phyloP scores from a whole-genome alignment of 2,888 invertebrate genomes.

The Acleris emargana region DNA sequence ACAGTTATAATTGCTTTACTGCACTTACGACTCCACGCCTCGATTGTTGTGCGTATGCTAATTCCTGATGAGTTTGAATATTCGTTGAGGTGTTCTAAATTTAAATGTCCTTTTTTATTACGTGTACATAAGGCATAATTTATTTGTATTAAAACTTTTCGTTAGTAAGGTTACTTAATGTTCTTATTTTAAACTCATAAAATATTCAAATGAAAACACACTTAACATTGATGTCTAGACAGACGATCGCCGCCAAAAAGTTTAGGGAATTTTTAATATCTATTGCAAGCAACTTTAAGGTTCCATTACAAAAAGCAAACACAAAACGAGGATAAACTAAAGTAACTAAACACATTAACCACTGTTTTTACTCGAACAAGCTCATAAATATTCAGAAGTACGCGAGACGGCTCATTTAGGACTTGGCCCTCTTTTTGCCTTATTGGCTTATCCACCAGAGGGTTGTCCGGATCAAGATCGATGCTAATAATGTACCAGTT shows the following conservation, averaged over 20 bases:
- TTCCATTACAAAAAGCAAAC: not conserved
- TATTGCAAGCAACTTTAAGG: not conserved
- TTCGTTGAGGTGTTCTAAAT: slow-evolving; percentile 19
- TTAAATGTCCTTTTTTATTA: slow-evolving; percentile 10
- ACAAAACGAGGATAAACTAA: slow-evolving; percentile 15
- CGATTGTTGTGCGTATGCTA: slow-evolving; percentile 61
- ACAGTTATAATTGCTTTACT: slow-evolving; percentile 83
- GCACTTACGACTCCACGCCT: slow-evolving; percentile 61
- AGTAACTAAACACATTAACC: slow-evolving; percentile 61
- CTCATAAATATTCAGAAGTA: slow-evolving; percentile 82
- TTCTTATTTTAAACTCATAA: not conserved
- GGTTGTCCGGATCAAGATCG: slow-evolving; percentile 74
- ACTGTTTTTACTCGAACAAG: slow-evolving; percentile 58
- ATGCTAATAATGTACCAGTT: slow-evolving; percentile 74
- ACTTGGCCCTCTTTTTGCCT: slow-evolving; percentile 76
- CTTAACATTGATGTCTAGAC: no score
- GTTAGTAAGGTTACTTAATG: no score
- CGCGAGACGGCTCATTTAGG: slow-evolving; percentile 78
- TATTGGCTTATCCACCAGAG: slow-evolving; percentile 79
- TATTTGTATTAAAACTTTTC: not conserved
- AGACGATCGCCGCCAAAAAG: no score
- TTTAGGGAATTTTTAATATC: no score
- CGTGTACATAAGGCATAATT: not conserved
- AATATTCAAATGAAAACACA: not conserved
- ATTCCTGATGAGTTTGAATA: slow-evolving; percentile 46